These are phyloP conservation scores for Caenorhabditis wallacei DNA, from an alignment of 2,888 invertebrate species.

Conservation along the genomic window DNA sequence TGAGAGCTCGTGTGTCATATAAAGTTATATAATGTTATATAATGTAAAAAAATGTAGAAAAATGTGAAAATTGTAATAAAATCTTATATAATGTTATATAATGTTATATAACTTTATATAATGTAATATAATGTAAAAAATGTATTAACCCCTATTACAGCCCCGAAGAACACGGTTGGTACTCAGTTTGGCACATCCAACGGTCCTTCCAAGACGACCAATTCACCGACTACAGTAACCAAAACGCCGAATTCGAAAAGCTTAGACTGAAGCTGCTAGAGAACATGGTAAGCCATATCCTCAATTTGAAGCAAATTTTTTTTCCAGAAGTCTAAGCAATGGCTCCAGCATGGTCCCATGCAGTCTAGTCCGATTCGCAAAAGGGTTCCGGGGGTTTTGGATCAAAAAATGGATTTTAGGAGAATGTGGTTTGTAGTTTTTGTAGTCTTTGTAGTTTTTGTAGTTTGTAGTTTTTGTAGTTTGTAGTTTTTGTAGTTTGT, in stretches of 20 bases:
- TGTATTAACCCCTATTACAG: conserved; percentile 4
- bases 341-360: conserved; percentile 29
- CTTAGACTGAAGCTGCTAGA: not conserved
- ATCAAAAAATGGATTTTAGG: no score
- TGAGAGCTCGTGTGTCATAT: no score
- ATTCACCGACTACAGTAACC: not conserved
- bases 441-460: no score
- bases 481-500: no score
- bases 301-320: not conserved
- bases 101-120: no score
- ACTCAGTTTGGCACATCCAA: conserved; percentile 13
- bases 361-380: not conserved
- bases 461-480: no score
- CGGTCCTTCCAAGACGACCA: conserved; percentile 6
- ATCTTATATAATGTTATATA: no score
- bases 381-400: no score
- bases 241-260: conserved; percentile 13
- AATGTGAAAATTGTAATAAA: no score
- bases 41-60: no score
- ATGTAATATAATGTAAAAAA: no score
- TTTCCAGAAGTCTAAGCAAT: not conserved
- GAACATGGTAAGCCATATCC: not conserved
- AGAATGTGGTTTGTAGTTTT: no score
- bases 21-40: not conserved
- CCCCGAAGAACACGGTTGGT: conserved; percentile 4